Evolutionary conservation across 2,113 vertebrate species (phyloP).

Genomic region (Lontra canadensis): DNA sequence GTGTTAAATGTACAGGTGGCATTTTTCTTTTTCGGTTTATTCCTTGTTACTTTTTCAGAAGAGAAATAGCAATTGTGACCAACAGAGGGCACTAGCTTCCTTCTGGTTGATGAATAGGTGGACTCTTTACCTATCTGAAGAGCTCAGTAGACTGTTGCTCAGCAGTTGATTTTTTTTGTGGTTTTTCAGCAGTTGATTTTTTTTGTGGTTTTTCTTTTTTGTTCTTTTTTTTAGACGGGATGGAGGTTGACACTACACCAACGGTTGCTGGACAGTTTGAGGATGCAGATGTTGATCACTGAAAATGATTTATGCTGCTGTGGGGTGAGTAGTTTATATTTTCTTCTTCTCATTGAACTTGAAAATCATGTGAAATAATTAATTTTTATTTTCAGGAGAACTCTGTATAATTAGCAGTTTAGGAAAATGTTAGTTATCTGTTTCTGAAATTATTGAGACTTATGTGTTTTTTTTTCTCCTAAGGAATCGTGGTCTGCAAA

Average conservation of each 20-base stretch:
- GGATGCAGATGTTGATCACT: slow-evolving; percentile 97
- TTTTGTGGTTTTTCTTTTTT: neutral
- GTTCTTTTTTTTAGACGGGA: slow-evolving; percentile 88
- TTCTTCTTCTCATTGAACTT: neutral
- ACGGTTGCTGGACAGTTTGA: slow-evolving; percentile 96
- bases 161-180: neutral
- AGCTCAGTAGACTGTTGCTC: neutral
- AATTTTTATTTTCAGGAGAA: neutral
- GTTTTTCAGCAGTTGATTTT: neutral
- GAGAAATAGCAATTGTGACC: neutral
- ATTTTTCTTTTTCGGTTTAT: slow-evolving; percentile 32
- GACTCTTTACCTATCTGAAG: neutral
- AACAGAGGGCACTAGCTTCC: slow-evolving; percentile 58
- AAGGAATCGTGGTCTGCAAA: slow-evolving; percentile 23
- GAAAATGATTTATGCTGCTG: slow-evolving; percentile 79
- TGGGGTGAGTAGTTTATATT: slow-evolving; percentile 68
- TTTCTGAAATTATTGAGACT: slow-evolving; percentile 46
- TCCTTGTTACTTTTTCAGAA: neutral
- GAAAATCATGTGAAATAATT: neutral
- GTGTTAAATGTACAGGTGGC: neutral
- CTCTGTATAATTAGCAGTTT: slow-evolving; percentile 31
- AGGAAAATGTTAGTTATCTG: neutral
- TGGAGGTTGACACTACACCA: slow-evolving; percentile 93
- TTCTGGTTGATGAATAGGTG: fast-evolving
- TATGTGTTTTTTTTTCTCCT: neutral